These are phyloP conservation scores for Lepidocyrtinus sp. DNA, from an alignment of 2,888 invertebrate species.

Conservation along the genomic window DNA sequence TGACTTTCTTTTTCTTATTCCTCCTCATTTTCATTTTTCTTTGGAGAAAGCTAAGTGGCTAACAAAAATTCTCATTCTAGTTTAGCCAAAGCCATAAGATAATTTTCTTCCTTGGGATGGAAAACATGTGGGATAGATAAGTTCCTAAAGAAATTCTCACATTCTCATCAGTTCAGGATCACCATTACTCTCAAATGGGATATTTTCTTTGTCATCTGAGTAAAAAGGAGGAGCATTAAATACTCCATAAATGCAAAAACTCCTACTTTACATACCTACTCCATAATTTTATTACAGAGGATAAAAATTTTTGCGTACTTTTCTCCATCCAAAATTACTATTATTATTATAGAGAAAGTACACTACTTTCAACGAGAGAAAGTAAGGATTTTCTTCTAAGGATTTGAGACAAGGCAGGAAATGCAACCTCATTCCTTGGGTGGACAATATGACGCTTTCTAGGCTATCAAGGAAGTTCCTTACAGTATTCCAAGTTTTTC, in stretches of 20 bases:
- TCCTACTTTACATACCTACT: not conserved
- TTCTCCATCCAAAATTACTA: not conserved
- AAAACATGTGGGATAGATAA: not conserved
- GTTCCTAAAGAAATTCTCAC: slow-evolving; percentile 26
- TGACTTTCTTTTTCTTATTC: no score
- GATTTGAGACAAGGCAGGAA: slow-evolving; percentile 26
- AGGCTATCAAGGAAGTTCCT: slow-evolving; percentile 23
- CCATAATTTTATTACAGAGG: not conserved
- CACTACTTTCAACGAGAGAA: not conserved
- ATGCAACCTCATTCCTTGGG: slow-evolving; percentile 41
- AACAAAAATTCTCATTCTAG: not conserved
- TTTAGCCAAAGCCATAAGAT: no score
- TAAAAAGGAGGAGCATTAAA: not conserved
- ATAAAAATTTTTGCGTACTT: not conserved
- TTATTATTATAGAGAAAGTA: not conserved
- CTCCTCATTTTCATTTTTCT: no score
- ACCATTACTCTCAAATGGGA: slow-evolving; percentile 50
- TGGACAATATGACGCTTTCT: slow-evolving; percentile 30
- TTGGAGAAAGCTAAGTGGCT: not conserved
- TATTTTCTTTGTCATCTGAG: slow-evolving; percentile 48
- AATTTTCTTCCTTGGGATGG: not conserved
- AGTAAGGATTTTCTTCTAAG: not conserved
- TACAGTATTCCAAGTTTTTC: not conserved
- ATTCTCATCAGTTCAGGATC: slow-evolving; percentile 55
- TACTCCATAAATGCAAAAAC: not conserved